Base-by-base conservation (phyloP, 2,113 vertebrate species). In the Megalops atlanticus region DNA sequence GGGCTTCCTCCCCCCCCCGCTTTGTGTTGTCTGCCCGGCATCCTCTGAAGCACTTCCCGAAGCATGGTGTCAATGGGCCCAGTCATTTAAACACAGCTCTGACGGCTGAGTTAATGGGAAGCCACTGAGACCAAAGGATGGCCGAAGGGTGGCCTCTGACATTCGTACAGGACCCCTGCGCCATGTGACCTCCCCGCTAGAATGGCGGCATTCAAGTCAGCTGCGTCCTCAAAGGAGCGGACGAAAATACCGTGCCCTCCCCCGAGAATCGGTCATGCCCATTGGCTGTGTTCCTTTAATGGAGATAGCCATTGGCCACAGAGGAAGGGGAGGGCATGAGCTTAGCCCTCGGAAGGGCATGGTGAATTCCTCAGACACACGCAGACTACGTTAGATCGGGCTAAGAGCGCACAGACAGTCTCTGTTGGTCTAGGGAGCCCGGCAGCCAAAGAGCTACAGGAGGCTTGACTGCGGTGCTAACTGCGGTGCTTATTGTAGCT, bases 141-240 rank as follows among this genome's bases (percentile, higher is more conserved):
- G 31, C n/a, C n/a, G 31, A 64, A 64, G 58, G 14, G 31, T 16
- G 54, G 8, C 39, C 54, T 72, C 43, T 80, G 64, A 72, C 69
- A 52, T 40, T 33, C 58, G 8, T n/a, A 8, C 6, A n/a, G 58
- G 58, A 64, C 24, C n/a, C 58, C 58, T 45, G 21, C 15, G 16
- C 11, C 3, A 18, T 52, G 33, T 80, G 72, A 21, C 47, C 36
- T 58, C 38, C 47, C n/a, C 14, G 21, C 16, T 74, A 64, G 27
- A 74, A 80, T 52, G 79, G 74, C 11, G 49, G 10, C 79, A 64
- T 74, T 80, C 79, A 80, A 58, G 43, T 39, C 0, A 18, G 15
- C 45, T 14, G 14, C 58, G 33, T 41, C 35, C 11, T 58, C 39
- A 47, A 36, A 31, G 70, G 33, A 40, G 35, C 14, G 40, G 35